These are phyloP conservation scores for Caenorhabditis drosophilae DNA, from an alignment of 2,888 invertebrate genomes.

Conservation along the genomic window DNA sequence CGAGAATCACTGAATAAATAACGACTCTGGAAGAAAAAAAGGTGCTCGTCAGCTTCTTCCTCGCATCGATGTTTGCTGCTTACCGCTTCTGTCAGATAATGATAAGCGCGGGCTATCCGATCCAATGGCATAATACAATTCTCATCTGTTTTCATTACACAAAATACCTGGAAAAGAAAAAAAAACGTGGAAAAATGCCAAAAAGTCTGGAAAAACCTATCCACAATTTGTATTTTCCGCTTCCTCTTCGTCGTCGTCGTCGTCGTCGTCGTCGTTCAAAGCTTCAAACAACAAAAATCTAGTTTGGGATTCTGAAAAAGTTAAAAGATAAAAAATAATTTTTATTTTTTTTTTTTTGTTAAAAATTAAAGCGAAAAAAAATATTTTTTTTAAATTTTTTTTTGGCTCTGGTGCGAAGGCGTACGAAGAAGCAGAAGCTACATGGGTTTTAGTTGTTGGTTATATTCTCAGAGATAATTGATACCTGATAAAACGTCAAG, in stretches of 20 bases:
- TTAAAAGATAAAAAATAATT: background rate
- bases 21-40: slow-evolving; percentile 26
- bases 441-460: no score
- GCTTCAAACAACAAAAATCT: no score
- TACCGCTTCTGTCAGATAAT: slow-evolving; percentile 28
- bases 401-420: no score
- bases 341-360: background rate
- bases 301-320: background rate
- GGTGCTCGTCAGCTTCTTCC: slow-evolving; percentile 10
- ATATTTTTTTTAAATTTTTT: no score
- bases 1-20: slow-evolving; percentile 43
- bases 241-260: no score
- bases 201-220: slow-evolving; percentile 1
- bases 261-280: no score
- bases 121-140: slow-evolving; percentile 36
- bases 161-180: slow-evolving; percentile 20
- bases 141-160: slow-evolving; percentile 42
- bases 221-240: no score
- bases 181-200: background rate
- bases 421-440: no score
- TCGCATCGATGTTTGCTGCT: no score
- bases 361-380: slow-evolving; percentile 5
- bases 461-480: no score
- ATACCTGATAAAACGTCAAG: background rate
- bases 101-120: slow-evolving; percentile 41